Evolutionary conservation across 2,113 vertebrate genomes (phyloP), one percentile per base, ranked within the genome.

Genomic region (Grammomys surdaster): DNA sequence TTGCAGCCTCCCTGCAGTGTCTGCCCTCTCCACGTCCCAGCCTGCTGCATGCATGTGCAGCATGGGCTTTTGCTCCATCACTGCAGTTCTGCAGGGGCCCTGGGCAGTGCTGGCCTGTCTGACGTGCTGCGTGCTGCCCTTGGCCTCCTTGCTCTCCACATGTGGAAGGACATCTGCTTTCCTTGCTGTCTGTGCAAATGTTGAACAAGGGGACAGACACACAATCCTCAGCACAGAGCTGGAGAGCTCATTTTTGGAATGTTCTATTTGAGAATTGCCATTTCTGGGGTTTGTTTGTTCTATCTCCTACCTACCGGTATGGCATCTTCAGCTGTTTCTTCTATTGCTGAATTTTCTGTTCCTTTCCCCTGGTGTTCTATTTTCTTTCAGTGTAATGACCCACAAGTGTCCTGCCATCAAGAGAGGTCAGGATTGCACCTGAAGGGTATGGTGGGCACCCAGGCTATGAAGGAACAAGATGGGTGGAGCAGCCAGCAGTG

Each of bases 21-120:
- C 97, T 90, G 93, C 89, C 96, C 91, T 48, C 84, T 24, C 1
- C 86, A 85, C 63, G 56, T 51, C 86, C 92, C 93, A 36, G 94
- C 97, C 96, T 81, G 84, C 4, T 95, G 92, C 98, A 96, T 98
- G 98, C 97, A 87, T 96, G 98, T 93, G 95, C 97, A 95, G 97
- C 97, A 91, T 90, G 0, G 67, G 48, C 86, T 93, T 97, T 54
- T 14, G 36, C 81, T 90, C 91, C 26, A 56, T 76, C 14, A 1
- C 96, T 89, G 43, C 5, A 90, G 94, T 94, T 89, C 56, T 92
- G 85, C 96, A 43, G 93, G 17, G 90, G 96, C 92, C 81, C 36
- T 0, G 40, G 17, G 88, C 26, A 4, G 80, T 6, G 22, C 80
- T 0, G 2, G 58, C 95, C 81, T 0, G 1, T 40, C 70, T 0